Evolutionary conservation across 2,797 vertebrate species (phyloP).

Genomic region (Rachycentron canadum): DNA sequence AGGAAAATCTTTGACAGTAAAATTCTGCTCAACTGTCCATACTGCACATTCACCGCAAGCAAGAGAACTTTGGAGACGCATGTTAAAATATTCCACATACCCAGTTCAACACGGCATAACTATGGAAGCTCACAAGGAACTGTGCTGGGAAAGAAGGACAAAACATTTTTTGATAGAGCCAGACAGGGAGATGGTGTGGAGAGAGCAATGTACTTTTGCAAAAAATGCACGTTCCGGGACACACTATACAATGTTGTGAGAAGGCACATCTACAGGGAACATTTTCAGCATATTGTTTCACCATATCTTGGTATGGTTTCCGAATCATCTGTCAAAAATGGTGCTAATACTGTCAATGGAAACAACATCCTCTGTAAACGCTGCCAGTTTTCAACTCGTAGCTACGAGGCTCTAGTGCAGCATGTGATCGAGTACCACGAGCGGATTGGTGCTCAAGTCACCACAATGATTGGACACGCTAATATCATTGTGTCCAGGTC

Average conservation of each 20-base stretch:
- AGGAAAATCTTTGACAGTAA: constrained; percentile 95
- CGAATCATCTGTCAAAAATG: constrained; percentile 90
- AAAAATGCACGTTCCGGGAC: constrained; percentile 98
- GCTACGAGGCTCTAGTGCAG: constrained; percentile 96
- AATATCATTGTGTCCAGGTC: constrained; percentile 91
- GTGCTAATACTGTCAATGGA: constrained; percentile 84
- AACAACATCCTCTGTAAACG: constrained; percentile 96
- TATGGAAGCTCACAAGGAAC: constrained; percentile 73
- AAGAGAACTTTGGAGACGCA: constrained; percentile 98
- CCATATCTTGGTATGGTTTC: constrained; percentile 94
- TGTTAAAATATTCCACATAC: constrained; percentile 97
- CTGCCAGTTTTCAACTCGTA: constrained; percentile 97
- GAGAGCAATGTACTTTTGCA: constrained; percentile 98
- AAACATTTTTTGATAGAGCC: constrained; percentile 88
- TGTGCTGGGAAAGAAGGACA: constrained; percentile 88
- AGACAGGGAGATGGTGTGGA: constrained; percentile 91
- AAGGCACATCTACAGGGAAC: constrained; percentile 99
- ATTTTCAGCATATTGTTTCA: constrained; percentile 97
- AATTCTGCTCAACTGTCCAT: constrained; percentile 97
- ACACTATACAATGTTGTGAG: constrained; percentile 97
- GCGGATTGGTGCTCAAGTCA: constrained; percentile 97
- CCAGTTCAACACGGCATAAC: constrained; percentile 85
- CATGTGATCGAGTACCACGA: constrained; percentile 98
- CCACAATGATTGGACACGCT: constrained; percentile 97
- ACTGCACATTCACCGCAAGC: constrained; percentile 96